A percentile compares a stretch with the other conserved stretches of the same genome.
Conservation (phyloP, 35 echinoderm and acorn worm species). For the Ophiothrix spiculata region DNA sequence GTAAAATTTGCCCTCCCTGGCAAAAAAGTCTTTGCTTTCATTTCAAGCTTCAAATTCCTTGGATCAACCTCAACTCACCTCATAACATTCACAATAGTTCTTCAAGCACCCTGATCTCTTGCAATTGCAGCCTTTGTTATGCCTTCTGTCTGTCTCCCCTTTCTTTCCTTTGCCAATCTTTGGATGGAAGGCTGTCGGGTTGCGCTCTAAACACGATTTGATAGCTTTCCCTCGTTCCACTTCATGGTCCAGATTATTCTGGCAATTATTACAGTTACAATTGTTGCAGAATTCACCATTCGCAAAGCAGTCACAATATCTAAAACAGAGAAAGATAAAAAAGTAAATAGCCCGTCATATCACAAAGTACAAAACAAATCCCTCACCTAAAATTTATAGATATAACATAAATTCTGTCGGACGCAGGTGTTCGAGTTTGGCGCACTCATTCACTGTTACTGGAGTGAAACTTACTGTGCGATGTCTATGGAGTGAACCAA, state of each 20-base stretch:
- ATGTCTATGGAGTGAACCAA: no score
- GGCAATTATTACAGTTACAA: constrained; percentile 95
- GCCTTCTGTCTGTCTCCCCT: constrained; percentile 65
- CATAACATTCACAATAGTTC: constrained; percentile 99
- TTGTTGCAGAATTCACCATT: constrained; percentile 97
- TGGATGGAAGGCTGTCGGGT: constrained; percentile 91
- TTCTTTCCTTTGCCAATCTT: constrained; percentile 91
- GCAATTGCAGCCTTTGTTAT: constrained; percentile 99
- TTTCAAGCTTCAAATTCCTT: not conserved
- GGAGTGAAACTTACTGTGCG: no score
- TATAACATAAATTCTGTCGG: no score
- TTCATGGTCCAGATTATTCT: constrained; percentile 87
- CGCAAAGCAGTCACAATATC: constrained; percentile 99
- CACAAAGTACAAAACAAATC: not conserved
- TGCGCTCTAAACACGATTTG: constrained; percentile 80
- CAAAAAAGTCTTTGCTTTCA: no score
- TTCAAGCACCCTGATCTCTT: constrained; percentile 97
- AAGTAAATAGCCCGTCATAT: not conserved
- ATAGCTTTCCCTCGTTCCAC: constrained; percentile 73
- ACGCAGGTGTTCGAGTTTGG: no score
- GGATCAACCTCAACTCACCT: constrained; percentile 38
- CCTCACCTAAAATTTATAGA: no score
- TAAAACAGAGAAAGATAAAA: constrained; percentile 4
- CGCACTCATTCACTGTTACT: no score
- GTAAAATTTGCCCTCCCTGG: no score